phyloP scores from a whole-genome alignment of 1,140 invertebrate species.

The Hesperophylax magnus region DNA sequence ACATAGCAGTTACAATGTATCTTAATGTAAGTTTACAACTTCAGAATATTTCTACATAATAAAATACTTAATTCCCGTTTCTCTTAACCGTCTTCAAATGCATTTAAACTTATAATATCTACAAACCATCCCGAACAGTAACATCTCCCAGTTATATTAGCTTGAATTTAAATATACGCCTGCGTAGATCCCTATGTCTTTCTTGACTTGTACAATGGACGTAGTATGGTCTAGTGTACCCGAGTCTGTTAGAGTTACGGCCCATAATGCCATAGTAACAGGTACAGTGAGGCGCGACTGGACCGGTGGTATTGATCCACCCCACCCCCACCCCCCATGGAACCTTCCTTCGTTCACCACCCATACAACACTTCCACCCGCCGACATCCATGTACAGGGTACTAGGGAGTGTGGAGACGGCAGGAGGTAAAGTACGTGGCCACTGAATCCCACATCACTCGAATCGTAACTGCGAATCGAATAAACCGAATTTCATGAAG shows the following conservation, averaged over 20 bases:
- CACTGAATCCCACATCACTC: background rate
- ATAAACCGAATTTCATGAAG: too few relatives aligned
- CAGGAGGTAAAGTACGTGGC: background rate
- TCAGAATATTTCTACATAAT: too few relatives aligned
- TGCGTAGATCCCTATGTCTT: constrained; percentile 8
- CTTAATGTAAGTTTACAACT: too few relatives aligned
- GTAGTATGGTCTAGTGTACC: too few relatives aligned
- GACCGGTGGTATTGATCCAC: constrained; percentile 39
- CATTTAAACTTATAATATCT: too few relatives aligned
- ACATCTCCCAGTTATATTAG: too few relatives aligned
- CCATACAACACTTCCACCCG: background rate
- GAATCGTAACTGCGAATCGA: background rate
- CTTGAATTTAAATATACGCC: background rate
- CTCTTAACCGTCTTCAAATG: too few relatives aligned
- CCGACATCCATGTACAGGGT: background rate
- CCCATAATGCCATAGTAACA: constrained; percentile 32
- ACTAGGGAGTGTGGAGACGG: background rate
- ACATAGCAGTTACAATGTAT: too few relatives aligned
- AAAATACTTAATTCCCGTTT: too few relatives aligned
- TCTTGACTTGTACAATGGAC: too few relatives aligned
- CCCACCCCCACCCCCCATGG: constrained; percentile 6
- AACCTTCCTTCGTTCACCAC: too few relatives aligned
- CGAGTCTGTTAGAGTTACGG: constrained; percentile 5
- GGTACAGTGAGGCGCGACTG: background rate
- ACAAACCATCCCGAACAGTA: too few relatives aligned